phyloP scores from a whole-genome alignment of 2,113 vertebrate genomes.

The Stegastes partitus region DNA sequence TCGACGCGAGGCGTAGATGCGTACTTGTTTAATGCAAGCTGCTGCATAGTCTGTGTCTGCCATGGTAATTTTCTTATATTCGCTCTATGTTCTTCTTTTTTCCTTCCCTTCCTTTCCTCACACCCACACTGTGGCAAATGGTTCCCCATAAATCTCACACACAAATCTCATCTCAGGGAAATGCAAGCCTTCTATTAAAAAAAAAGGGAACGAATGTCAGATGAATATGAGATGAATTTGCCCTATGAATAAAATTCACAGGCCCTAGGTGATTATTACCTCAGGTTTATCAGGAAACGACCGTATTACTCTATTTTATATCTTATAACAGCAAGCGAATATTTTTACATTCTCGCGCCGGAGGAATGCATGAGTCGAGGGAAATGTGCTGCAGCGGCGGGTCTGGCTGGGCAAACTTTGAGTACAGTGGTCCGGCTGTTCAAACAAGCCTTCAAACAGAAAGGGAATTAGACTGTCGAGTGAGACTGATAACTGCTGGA shows the following conservation, averaged over 20 bases:
- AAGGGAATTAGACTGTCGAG: not conserved
- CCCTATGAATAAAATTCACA: slow-evolving; percentile 68
- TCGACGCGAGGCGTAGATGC: not conserved
- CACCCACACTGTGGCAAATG: slow-evolving; percentile 51
- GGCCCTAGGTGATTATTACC: slow-evolving; percentile 69
- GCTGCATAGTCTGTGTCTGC: slow-evolving; percentile 31
- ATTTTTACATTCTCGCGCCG: slow-evolving; percentile 36
- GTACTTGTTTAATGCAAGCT: slow-evolving; percentile 33
- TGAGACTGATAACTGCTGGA: slow-evolving; percentile 24
- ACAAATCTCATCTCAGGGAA: slow-evolving; percentile 65
- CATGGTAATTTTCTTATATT: slow-evolving; percentile 41
- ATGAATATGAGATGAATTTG: slow-evolving; percentile 73
- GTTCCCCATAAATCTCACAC: slow-evolving; percentile 66
- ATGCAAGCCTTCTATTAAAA: slow-evolving; percentile 71
- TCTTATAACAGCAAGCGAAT: slow-evolving; percentile 40
- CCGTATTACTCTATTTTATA: slow-evolving; percentile 69
- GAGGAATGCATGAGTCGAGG: slow-evolving; percentile 16
- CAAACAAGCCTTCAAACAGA: slow-evolving; percentile 10
- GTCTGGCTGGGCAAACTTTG: slow-evolving; percentile 19
- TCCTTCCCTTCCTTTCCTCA: slow-evolving; percentile 8
- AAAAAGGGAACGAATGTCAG: slow-evolving; percentile 52
- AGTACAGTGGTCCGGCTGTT: slow-evolving; percentile 1
- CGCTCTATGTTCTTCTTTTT: slow-evolving; percentile 37
- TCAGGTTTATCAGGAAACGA: slow-evolving; percentile 67
- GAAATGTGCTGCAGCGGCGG: not conserved